Conservation (phyloP, 2,113 vertebrate species). For the Carassius gibelio region DNA sequence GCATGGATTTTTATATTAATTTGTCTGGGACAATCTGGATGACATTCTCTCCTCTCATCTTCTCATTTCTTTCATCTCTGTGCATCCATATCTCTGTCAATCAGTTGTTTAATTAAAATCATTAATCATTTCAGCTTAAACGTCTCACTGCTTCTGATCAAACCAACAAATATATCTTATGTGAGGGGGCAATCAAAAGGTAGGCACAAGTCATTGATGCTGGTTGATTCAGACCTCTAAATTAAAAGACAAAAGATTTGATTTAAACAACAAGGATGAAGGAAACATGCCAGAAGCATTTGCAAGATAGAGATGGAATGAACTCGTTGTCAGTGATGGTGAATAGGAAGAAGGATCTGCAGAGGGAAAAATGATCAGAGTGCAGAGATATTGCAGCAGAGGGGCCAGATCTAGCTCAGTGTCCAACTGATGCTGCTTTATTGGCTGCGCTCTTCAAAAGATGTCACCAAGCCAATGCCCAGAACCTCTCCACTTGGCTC, state of each 20-base stretch:
- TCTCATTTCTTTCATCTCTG: neutral
- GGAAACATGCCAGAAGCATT: constrained; percentile 17
- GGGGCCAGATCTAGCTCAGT: neutral
- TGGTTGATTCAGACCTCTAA: constrained; percentile 1
- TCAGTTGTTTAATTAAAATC: constrained; percentile 51
- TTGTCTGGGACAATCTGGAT: neutral
- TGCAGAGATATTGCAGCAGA: neutral
- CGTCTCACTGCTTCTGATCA: constrained; percentile 28
- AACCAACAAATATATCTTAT: constrained; percentile 11
- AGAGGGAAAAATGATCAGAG: neutral
- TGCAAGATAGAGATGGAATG: neutral
- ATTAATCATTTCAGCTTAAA: constrained; percentile 30
- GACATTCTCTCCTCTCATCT: constrained; percentile 29
- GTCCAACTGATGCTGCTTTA: neutral
- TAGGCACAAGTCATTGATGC: neutral
- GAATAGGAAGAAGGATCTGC: constrained; percentile 17
- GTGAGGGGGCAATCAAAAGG: neutral
- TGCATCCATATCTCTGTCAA: constrained; percentile 16
- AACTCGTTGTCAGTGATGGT: constrained; percentile 37
- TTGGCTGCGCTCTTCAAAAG: neutral
- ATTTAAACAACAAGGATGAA: neutral
- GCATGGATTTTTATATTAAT: neutral
- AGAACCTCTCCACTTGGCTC: constrained; percentile 44
- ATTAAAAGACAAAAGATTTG: neutral
- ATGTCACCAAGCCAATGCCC: constrained; percentile 35